Conservation (phyloP, 2,888 invertebrate genomes). For the Sisyra terminalis region DNA sequence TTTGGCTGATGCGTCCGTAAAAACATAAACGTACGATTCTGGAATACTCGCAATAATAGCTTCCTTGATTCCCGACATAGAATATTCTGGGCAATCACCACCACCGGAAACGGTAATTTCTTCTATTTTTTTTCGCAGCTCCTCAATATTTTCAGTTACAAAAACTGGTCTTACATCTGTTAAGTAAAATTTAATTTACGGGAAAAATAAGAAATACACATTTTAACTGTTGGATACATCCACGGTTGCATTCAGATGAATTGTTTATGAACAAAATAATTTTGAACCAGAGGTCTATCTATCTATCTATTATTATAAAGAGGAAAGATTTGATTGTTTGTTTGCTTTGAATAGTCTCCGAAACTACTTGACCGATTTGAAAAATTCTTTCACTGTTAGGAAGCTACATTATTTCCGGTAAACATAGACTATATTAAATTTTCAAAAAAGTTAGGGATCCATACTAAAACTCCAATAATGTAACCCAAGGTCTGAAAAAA, state of each 20-base stretch:
- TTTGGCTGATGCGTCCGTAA: constrained; percentile 2
- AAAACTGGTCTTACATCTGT: background rate
- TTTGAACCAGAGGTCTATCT: no score
- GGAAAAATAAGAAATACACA: background rate
- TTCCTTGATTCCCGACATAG: background rate
- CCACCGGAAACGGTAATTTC: background rate
- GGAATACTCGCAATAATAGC: background rate
- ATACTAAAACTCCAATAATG: no score
- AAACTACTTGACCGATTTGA: no score
- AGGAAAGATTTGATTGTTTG: no score
- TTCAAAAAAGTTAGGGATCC: no score
- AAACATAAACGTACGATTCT: background rate
- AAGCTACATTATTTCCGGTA: no score
- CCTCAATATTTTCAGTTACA: background rate
- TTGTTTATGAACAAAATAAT: no score
- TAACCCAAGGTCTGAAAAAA: no score
- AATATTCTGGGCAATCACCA: constrained; percentile 2
- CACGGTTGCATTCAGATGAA: background rate
- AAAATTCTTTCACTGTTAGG: no score
- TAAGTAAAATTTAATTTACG: background rate
- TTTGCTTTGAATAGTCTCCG: no score
- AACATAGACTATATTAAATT: no score
- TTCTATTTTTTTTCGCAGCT: background rate
- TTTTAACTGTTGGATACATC: background rate
- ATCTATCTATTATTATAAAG: no score